These are phyloP conservation scores for Tragelaphus imberbis DNA, from an alignment of 2,113 vertebrate genomes.

Conservation along the genomic window DNA sequence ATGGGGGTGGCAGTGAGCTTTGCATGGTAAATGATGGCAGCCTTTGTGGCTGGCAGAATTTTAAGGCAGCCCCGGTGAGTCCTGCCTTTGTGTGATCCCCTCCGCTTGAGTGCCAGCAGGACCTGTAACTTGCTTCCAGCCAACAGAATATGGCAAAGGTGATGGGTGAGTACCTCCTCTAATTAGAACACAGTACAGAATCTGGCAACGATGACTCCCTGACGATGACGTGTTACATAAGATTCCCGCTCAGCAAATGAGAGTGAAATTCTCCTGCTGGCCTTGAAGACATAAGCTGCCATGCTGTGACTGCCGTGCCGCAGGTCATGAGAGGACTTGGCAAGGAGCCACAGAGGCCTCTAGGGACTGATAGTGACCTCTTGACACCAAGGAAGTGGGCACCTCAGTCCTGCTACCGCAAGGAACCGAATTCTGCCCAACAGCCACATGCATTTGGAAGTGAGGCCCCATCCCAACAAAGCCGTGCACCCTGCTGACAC, in stretches of 20 bases:
- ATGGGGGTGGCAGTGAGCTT: background rate
- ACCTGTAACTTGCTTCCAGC: background rate
- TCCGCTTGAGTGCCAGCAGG: too few relatives aligned
- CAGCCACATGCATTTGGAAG: background rate
- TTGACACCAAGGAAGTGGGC: background rate
- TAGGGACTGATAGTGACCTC: background rate
- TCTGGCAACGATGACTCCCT: accelerated
- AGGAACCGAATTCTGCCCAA: background rate
- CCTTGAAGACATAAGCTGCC: background rate
- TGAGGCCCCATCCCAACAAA: background rate
- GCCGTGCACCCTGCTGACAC: background rate
- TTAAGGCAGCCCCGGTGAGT: background rate
- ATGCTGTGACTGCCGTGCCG: background rate
- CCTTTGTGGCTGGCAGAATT: background rate
- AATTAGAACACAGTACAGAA: accelerated
- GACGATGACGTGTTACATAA: accelerated
- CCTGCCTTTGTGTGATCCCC: background rate
- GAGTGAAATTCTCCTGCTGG: background rate
- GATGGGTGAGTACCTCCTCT: background rate
- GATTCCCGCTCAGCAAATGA: background rate
- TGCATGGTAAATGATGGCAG: background rate
- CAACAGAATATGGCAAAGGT: background rate
- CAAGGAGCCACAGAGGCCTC: background rate
- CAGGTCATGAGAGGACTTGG: accelerated
- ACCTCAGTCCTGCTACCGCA: background rate